Evolutionary conservation across 2,888 invertebrate genomes (phyloP).

Genomic region (Bellardia pandia): DNA sequence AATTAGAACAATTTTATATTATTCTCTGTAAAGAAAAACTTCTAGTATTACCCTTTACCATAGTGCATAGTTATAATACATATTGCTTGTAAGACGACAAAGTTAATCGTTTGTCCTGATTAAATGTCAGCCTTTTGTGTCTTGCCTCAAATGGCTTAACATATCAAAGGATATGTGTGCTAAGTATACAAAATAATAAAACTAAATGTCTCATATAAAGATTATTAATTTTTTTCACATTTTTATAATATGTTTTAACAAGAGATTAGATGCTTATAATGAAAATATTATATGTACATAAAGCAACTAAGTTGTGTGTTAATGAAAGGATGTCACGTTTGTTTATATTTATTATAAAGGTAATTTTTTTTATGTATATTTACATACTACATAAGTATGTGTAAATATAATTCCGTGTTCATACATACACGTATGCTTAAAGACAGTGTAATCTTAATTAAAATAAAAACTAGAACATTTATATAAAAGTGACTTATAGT

Average conservation of each 20-base stretch:
- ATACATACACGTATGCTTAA: neutral
- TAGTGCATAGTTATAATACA: neutral
- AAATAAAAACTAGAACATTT: conserved; percentile 54
- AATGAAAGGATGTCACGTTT: conserved; percentile 71
- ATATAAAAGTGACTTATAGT: conserved; percentile 13
- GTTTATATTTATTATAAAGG: conserved; percentile 63
- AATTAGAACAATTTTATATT: neutral
- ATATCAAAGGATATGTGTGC: conserved; percentile 72
- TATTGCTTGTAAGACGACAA: conserved; percentile 22
- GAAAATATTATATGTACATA: conserved; percentile 62
- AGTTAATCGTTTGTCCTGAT: conserved; percentile 63
- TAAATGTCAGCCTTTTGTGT: conserved; percentile 56
- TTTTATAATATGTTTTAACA: conserved; percentile 59
- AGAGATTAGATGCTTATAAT: conserved; percentile 65
- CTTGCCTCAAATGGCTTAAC: conserved; percentile 60
- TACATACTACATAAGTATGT: neutral
- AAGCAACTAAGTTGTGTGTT: conserved; percentile 45
- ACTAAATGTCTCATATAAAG: conserved; percentile 51
- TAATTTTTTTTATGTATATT: conserved; percentile 28
- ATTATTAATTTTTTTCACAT: conserved; percentile 38
- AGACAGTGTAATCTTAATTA: conserved; percentile 53
- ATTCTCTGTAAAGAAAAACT: too few species aligned
- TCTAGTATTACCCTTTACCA: neutral
- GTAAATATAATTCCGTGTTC: neutral
- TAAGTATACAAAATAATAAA: conserved; percentile 61